phyloP scores from a whole-genome alignment of 2,888 invertebrate species.

The Hetaerina titia region DNA sequence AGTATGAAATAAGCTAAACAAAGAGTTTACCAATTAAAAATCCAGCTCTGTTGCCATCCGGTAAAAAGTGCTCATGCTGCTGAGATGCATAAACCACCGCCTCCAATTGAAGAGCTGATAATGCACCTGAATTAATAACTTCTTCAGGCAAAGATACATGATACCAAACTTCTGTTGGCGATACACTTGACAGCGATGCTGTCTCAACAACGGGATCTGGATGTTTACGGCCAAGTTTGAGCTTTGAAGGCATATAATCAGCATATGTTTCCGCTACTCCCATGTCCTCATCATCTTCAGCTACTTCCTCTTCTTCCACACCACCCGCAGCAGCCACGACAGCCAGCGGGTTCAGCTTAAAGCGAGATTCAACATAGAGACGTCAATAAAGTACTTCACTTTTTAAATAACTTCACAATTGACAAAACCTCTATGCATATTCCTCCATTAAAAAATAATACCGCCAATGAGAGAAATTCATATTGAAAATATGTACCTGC shows the following conservation, averaged over 20 bases:
- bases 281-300: conserved; percentile 96
- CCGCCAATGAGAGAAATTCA: too few relatives aligned
- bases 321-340: conserved; percentile 76
- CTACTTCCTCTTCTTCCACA: conserved; percentile 81
- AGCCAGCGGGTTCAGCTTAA: conserved; percentile 75
- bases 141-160: conserved; percentile 89
- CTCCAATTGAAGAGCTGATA: conserved; percentile 98
- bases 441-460: too few relatives aligned
- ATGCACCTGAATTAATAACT: conserved; percentile 88
- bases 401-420: too few relatives aligned
- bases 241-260: conserved; percentile 98
- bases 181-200: conserved; percentile 96
- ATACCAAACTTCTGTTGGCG: conserved; percentile 96
- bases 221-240: conserved; percentile 96
- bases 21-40: conserved; percentile 89
- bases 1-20: too few relatives aligned
- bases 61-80: conserved; percentile 94
- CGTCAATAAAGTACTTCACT: background rate
- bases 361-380: background rate
- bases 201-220: conserved; percentile 99
- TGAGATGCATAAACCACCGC: conserved; percentile 98
- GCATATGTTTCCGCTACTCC: conserved; percentile 99
- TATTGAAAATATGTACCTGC: too few relatives aligned
- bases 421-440: too few relatives aligned
- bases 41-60: conserved; percentile 94